phyloP scores from a whole-genome alignment of 2,113 vertebrate genomes.

The Dolichallabes microphthalmus region DNA sequence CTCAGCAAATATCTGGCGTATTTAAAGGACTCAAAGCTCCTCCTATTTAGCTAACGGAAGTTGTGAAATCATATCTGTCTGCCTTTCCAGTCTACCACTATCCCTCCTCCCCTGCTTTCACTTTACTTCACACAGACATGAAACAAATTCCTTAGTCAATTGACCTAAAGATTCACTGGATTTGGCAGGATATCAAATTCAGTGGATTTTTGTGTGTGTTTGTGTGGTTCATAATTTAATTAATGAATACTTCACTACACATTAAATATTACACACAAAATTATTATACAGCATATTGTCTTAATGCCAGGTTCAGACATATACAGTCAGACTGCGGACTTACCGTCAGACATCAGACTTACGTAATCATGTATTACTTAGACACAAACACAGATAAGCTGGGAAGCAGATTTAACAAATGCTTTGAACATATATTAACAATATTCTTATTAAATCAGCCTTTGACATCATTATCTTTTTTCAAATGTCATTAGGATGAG shows the following conservation, averaged over 20 bases:
- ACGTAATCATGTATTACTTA: background rate
- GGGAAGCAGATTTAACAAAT: background rate
- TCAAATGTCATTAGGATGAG: background rate
- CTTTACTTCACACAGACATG: conserved; percentile 31
- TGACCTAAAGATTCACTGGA: conserved; percentile 12
- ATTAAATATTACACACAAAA: conserved; percentile 1
- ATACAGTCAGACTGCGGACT: too few species aligned
- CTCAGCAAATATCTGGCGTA: conserved; percentile 35
- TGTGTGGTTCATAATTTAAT: background rate
- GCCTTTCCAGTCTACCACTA: conserved; percentile 58
- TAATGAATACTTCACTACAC: background rate
- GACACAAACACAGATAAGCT: background rate
- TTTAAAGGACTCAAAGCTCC: conserved; percentile 59
- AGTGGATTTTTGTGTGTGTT: background rate
- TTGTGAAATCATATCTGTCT: conserved; percentile 68
- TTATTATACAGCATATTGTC: background rate
- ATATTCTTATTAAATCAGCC: background rate
- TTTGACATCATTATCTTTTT: background rate
- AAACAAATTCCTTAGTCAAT: conserved; percentile 27
- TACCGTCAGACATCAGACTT: background rate
- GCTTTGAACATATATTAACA: background rate
- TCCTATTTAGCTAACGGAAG: conserved; percentile 50
- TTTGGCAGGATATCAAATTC: conserved; percentile 4
- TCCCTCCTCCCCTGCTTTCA: conserved; percentile 9
- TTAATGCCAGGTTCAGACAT: background rate